Conservation (phyloP, 23 tunicate species). For the Clavelina lepadiformis region DNA sequence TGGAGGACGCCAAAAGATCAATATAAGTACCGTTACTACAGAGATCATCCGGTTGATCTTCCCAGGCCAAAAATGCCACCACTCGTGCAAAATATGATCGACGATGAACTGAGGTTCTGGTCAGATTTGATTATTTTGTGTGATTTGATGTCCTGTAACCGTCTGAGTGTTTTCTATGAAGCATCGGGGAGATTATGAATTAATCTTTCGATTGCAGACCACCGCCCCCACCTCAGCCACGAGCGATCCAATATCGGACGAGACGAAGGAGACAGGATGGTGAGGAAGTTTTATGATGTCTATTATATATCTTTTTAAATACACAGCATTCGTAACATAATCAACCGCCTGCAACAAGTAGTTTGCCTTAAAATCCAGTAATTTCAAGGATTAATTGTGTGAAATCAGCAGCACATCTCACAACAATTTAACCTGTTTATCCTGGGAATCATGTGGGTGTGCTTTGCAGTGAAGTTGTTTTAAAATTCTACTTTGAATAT, state of each 20-base stretch:
- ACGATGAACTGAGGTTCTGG: not conserved
- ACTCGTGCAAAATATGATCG: slow-evolving; percentile 45
- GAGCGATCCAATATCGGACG: slow-evolving; percentile 22
- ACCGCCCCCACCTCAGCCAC: slow-evolving; percentile 30
- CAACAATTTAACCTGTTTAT: no score
- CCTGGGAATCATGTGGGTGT: no score
- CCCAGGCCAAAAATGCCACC: slow-evolving; percentile 54
- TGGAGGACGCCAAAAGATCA: slow-evolving; percentile 53
- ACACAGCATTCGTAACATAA: not conserved
- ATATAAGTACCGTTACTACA: slow-evolving; percentile 59
- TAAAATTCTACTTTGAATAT: no score
- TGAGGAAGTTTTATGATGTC: not conserved
- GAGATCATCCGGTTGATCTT: slow-evolving; percentile 61
- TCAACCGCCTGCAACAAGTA: no score
- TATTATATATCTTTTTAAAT: not conserved
- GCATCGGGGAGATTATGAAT: not conserved
- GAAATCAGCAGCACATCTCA: no score
- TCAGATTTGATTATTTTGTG: not conserved
- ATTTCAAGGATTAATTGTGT: no score
- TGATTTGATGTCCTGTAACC: not conserved
- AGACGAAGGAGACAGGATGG: slow-evolving; percentile 25
- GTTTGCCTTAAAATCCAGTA: no score
- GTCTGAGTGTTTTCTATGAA: not conserved
- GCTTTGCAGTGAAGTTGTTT: no score
- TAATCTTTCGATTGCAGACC: slow-evolving; percentile 4